Conservation (phyloP, 2,797 vertebrate species). For the Poecilia gillii region DNA sequence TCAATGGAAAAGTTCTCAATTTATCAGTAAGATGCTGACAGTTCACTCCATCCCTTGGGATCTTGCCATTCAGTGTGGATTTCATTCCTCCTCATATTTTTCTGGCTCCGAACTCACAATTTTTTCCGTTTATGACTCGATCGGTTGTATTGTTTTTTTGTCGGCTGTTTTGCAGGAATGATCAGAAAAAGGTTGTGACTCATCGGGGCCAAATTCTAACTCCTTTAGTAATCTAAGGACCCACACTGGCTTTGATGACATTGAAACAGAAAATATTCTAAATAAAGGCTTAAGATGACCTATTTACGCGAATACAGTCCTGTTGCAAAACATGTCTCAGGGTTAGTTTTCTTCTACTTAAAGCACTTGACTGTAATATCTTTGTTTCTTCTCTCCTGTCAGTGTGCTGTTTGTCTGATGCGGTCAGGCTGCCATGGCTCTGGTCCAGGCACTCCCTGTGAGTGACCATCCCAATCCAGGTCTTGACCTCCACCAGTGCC, state of each 20-base stretch:
- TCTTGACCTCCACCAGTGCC: slow-evolving; percentile 77
- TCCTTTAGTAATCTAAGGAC: background rate
- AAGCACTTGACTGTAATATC: too few relatives aligned
- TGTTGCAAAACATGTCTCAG: background rate
- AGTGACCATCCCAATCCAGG: slow-evolving; percentile 86
- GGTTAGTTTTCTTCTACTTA: background rate
- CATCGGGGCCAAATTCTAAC: background rate
- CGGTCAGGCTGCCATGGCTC: slow-evolving; percentile 87
- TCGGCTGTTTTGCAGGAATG: background rate
- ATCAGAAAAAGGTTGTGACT: background rate
- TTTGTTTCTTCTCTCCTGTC: slow-evolving; percentile 24
- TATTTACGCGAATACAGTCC: background rate
- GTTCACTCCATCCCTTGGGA: background rate
- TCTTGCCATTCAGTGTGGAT: background rate
- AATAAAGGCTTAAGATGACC: background rate
- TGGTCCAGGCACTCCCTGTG: slow-evolving; percentile 90
- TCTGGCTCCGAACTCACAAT: background rate
- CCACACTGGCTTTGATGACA: background rate
- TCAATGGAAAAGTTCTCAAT: background rate
- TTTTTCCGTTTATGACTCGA: background rate
- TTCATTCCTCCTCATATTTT: background rate
- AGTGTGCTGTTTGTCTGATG: slow-evolving; percentile 76
- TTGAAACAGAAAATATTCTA: background rate
- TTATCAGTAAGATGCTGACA: background rate
- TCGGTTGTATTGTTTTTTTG: background rate